Conservation (phyloP, 2,888 invertebrate species). For the Notodonta ziczac region DNA sequence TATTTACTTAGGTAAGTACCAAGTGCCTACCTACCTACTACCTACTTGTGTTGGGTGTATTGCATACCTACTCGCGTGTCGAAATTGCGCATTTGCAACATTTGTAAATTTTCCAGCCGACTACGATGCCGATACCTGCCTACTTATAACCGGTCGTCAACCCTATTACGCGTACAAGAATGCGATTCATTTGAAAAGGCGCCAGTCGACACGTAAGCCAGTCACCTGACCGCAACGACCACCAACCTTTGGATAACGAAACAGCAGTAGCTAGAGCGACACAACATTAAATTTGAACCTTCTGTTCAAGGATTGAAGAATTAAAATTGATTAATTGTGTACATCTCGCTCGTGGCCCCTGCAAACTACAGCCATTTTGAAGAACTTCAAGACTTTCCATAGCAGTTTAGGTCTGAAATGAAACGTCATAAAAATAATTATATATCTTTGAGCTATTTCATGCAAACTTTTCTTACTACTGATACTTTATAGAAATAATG, state of each 20-base stretch:
- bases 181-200: constrained; percentile 73
- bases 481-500: no score
- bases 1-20: no score
- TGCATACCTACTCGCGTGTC: no score
- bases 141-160: constrained; percentile 11
- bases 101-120: no score
- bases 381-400: constrained; percentile 54
- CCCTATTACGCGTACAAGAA: constrained; percentile 54
- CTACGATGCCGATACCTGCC: no score
- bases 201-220: constrained; percentile 65
- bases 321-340: constrained; percentile 10
- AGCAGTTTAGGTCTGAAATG: constrained; percentile 46
- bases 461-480: no score
- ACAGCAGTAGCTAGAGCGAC: constrained; percentile 18
- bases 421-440: constrained; percentile 37
- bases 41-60: no score
- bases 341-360: not conserved
- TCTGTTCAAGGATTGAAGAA: constrained; percentile 9
- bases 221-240: constrained; percentile 66
- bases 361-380: constrained; percentile 13
- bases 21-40: no score
- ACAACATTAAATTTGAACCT: constrained; percentile 13
- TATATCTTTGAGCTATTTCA: constrained; percentile 24
- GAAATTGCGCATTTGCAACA: no score
- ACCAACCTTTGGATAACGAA: constrained; percentile 33